These are phyloP conservation scores for Barnardius zonarius DNA, from an alignment of 2,113 vertebrate genomes.

Conservation along the genomic window DNA sequence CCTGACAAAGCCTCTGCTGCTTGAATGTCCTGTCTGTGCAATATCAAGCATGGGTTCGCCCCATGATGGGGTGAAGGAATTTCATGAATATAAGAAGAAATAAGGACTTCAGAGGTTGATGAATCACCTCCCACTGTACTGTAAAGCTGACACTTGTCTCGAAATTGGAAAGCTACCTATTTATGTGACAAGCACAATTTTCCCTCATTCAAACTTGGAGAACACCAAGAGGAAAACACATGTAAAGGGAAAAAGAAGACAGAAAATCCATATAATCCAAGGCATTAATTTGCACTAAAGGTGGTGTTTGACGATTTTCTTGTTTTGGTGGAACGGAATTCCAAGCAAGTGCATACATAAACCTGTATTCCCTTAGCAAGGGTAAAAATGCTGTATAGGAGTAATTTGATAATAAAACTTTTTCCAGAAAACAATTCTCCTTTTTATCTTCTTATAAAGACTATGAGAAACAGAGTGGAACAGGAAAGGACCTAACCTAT, in stretches of 20 bases:
- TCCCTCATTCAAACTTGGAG: constrained; percentile 16
- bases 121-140: constrained; percentile 30
- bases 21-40: constrained; percentile 52
- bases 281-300: constrained; percentile 27
- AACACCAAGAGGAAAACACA: background rate
- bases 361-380: background rate
- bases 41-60: background rate
- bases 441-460: background rate
- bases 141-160: constrained; percentile 28
- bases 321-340: constrained; percentile 17
- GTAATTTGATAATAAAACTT: constrained; percentile 72
- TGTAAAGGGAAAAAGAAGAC: background rate
- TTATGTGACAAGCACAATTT: background rate
- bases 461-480: background rate
- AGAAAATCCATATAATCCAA: background rate
- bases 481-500: background rate
- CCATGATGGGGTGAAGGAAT: background rate
- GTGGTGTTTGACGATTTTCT: constrained; percentile 7
- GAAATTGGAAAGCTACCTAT: constrained; percentile 38
- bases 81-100: constrained; percentile 41
- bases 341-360: background rate
- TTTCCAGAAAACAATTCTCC: constrained; percentile 47
- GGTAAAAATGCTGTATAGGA: background rate
- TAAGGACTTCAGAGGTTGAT: constrained; percentile 3
- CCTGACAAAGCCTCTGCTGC: background rate